A percentile compares a stretch with the other conserved stretches of the same genome.
phyloP scores from a whole-genome alignment of 2,113 vertebrate genomes.

The Pomatostomus ruficeps region DNA sequence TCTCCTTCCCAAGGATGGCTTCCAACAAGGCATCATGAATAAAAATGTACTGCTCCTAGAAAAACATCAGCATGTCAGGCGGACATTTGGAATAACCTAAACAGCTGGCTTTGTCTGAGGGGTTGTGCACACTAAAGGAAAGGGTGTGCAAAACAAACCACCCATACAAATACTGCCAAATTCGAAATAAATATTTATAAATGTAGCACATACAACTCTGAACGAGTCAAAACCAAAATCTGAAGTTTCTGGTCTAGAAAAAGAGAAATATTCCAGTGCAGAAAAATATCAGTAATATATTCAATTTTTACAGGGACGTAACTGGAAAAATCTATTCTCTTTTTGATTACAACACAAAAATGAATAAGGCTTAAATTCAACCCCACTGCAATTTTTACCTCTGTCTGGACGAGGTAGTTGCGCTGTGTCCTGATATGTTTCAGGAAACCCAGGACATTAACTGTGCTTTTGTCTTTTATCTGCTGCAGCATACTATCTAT shows the following conservation, averaged over 20 bases:
- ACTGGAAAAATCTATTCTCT: background rate
- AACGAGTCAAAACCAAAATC: background rate
- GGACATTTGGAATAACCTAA: background rate
- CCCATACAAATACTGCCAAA: background rate
- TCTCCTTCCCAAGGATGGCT: slow-evolving; percentile 90
- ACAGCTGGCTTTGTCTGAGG: background rate
- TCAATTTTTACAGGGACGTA: background rate
- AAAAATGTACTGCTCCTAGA: slow-evolving; percentile 94
- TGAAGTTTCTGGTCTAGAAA: background rate
- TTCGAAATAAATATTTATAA: background rate
- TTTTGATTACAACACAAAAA: background rate
- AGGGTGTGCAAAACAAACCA: background rate
- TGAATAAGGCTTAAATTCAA: background rate
- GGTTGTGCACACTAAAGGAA: background rate
- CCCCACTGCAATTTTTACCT: slow-evolving; percentile 75
- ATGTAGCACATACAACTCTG: background rate
- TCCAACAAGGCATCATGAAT: slow-evolving; percentile 94
- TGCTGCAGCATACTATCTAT: slow-evolving; percentile 99
- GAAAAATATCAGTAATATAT: background rate
- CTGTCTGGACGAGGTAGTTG: slow-evolving; percentile 98
- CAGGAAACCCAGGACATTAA: slow-evolving; percentile 94
- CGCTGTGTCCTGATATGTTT: slow-evolving; percentile 96
- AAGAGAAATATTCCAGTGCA: background rate
- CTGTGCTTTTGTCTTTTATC: slow-evolving; percentile 96
- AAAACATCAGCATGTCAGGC: background rate